phyloP scores from a whole-genome alignment of 2,888 invertebrate genomes.

The Oeneis ivallda region DNA sequence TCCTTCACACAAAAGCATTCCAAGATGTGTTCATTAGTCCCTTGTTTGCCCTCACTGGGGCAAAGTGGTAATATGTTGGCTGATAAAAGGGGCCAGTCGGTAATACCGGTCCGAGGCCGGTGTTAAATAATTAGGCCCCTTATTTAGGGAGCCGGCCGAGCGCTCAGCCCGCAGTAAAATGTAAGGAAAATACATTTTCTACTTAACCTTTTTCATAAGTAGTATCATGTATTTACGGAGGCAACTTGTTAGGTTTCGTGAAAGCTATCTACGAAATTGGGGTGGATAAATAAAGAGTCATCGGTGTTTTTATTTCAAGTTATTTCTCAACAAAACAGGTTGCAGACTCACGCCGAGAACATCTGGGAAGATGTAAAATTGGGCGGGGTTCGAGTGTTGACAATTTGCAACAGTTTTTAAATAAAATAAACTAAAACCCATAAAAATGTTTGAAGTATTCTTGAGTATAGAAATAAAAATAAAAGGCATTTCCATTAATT shows the following conservation, averaged over 20 bases:
- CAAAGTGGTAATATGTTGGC: constrained; percentile 5
- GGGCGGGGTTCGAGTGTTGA: too few species aligned
- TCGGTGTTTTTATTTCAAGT: background rate
- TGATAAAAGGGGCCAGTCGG: constrained; percentile 16
- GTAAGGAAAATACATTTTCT: constrained; percentile 10
- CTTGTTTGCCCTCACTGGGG: constrained; percentile 3
- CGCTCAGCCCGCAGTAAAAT: background rate
- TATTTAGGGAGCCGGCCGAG: constrained; percentile 9
- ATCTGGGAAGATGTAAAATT: too few species aligned
- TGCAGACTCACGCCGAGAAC: too few species aligned
- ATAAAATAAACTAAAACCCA: too few species aligned
- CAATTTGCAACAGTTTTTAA: too few species aligned
- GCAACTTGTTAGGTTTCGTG: constrained; percentile 2
- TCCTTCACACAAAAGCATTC: constrained; percentile 17
- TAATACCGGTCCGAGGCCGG: constrained; percentile 11
- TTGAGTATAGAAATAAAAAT: too few species aligned
- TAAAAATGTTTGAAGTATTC: too few species aligned
- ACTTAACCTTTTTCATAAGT: constrained; percentile 19
- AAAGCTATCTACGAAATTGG: constrained; percentile 15
- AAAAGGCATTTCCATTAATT: too few species aligned
- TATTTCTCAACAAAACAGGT: too few species aligned
- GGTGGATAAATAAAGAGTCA: constrained; percentile 1
- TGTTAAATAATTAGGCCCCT: constrained; percentile 21
- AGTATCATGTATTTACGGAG: constrained; percentile 17
- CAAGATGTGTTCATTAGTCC: constrained; percentile 24